phyloP scores from a whole-genome alignment of 2,797 vertebrate species.

The Argya squamiceps region DNA sequence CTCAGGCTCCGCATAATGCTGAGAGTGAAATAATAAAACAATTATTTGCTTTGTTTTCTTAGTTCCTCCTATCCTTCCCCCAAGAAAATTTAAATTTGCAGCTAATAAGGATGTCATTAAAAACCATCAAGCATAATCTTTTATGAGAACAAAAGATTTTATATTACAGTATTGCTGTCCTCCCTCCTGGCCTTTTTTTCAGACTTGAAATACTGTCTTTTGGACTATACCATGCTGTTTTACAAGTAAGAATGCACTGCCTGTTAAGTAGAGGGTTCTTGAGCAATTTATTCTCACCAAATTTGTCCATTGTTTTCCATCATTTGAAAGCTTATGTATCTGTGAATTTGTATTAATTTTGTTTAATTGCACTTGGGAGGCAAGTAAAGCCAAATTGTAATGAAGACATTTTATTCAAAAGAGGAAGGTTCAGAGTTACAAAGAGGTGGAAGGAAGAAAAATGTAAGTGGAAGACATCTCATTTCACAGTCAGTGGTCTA shows the following conservation, averaged over 20 bases:
- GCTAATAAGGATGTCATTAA: neutral
- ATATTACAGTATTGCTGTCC: neutral
- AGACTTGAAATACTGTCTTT: neutral
- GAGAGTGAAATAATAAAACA: neutral
- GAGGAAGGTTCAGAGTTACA: neutral
- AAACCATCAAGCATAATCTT: neutral
- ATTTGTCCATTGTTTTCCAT: neutral
- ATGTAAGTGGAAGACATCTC: neutral
- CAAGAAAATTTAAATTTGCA: neutral
- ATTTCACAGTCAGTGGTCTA: slow-evolving; percentile 8
- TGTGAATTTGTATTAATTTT: neutral
- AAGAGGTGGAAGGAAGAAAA: neutral
- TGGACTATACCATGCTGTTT: neutral
- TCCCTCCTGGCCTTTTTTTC: neutral
- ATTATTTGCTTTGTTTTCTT: neutral
- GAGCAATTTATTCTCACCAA: neutral
- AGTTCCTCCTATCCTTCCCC: rapidly evolving
- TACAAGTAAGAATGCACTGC: neutral
- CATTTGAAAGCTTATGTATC: neutral
- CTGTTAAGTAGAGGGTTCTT: neutral
- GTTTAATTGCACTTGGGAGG: neutral
- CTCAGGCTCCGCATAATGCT: neutral
- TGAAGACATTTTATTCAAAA: neutral
- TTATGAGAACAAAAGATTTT: neutral
- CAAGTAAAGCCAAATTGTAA: neutral